Percentiles rank a stretch among this genome's conserved stretches.
phyloP scores from a whole-genome alignment of 53 echinoderm and acorn worm species.

The Echinarachnius parma region DNA sequence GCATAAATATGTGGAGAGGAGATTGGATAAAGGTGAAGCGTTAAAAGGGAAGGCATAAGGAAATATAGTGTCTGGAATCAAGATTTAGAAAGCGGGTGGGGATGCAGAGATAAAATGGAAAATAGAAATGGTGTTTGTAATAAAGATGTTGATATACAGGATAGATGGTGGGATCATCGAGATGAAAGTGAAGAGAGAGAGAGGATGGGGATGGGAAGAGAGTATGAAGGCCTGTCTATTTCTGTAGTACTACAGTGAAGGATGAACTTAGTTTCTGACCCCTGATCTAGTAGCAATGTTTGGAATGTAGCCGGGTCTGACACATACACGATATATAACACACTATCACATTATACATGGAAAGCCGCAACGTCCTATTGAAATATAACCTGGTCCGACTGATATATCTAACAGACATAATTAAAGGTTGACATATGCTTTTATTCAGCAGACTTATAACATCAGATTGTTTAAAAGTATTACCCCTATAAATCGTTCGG shows the following conservation, averaged over 20 bases:
- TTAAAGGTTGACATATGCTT: no score
- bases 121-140: not conserved
- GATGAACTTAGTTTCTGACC: conserved; percentile 31
- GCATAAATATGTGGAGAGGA: no score
- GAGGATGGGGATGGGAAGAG: conserved; percentile 8
- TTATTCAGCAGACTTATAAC: no score
- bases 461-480: no score
- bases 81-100: not conserved
- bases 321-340: conserved; percentile 42
- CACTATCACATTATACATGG: conserved; percentile 28
- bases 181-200: not conserved
- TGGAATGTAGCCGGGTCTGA: conserved; percentile 26
- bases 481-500: no score
- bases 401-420: no score
- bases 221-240: not conserved
- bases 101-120: conserved; percentile 4
- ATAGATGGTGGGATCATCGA: conserved; percentile 1
- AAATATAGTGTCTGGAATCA: not conserved
- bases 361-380: no score
- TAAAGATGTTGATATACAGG: conserved; percentile 4
- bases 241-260: no score
- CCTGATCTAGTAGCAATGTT: conserved; percentile 25
- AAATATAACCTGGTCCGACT: no score
- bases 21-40: not conserved
- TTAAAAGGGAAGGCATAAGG: not conserved